phyloP scores from a whole-genome alignment of 2,113 vertebrate genomes.

The Zosterops lateralis region DNA sequence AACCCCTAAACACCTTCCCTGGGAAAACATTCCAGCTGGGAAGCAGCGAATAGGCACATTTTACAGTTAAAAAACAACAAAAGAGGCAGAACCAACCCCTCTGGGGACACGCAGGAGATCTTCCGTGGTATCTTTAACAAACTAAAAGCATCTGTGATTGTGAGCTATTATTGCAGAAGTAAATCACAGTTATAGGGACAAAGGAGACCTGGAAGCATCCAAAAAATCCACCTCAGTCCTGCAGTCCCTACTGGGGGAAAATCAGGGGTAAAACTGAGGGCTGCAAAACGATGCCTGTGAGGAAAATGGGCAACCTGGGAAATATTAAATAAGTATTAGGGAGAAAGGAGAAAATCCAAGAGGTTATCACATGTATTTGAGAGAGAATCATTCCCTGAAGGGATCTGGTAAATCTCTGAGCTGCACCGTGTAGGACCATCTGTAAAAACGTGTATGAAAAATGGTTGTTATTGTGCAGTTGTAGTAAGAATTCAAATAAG shows the following conservation, averaged over 20 bases:
- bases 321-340: background rate
- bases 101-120: background rate
- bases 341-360: background rate
- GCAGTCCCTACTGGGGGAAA: background rate
- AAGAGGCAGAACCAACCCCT: background rate
- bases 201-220: background rate
- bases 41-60: accelerated
- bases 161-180: background rate
- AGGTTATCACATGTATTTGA: background rate
- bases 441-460: background rate
- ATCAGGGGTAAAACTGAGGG: background rate
- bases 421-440: background rate
- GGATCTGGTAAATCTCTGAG: background rate
- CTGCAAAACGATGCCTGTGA: background rate
- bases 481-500: background rate
- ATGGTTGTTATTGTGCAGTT: background rate
- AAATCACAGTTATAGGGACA: background rate
- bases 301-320: background rate
- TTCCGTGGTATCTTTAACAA: background rate
- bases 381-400: background rate
- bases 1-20: accelerated
- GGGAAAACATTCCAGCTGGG: background rate
- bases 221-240: background rate
- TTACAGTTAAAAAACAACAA: background rate
- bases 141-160: background rate